Base-by-base conservation (phyloP, 1,140 invertebrate species). In the Musca domestica region DNA sequence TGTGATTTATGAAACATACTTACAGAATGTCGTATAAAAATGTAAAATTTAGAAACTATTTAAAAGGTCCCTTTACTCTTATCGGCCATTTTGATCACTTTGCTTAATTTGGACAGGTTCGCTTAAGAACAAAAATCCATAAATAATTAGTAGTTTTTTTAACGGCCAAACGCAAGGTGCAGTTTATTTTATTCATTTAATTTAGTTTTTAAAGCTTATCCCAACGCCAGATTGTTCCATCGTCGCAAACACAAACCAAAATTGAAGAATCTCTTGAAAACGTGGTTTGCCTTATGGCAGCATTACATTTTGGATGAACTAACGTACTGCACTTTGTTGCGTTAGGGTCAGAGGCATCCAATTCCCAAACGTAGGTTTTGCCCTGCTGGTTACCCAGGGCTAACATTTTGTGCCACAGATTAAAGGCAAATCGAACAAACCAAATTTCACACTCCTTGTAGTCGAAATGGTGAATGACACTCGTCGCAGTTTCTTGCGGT, bases 391-490 rank as follows among this genome's bases (percentile, higher is more conserved):
- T 98, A 1, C 95, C 96, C 2, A 98, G 78, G 0, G 95, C 95
- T 76, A 98, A 87, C 22, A 87, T 83, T 73, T 84, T 92, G 77
- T 96, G 93, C 85, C 90, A 91, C 74, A 91, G 93, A 83, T 98
- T 95, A 80, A 98, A 90, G 0, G 93, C 93, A 81, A 99, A 98
- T 66, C 96, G 84, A 71, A 98, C 94, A 83, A 98, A 99, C 96
- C 96, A 98, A 74, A 99, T 98, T 75, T 98, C 95, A 82, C 95
- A 98, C 76, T 98, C 95, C 76, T 95, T 95, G 73, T 94, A 95
- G 70, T 98, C 94, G 81, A 98, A 97, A 34, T 93, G 85, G 80
- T 97, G 93, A 30, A 98, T 86, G 4, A 82, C 74, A 0, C 78
- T 80, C 0, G 78, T 74, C 2, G 74, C 69, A 1, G 76, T 73